Percentiles rank a stretch among this genome's conserved stretches.
Evolutionary conservation across 2,888 invertebrate genomes (phyloP).

Genomic region (Blera fallax): DNA sequence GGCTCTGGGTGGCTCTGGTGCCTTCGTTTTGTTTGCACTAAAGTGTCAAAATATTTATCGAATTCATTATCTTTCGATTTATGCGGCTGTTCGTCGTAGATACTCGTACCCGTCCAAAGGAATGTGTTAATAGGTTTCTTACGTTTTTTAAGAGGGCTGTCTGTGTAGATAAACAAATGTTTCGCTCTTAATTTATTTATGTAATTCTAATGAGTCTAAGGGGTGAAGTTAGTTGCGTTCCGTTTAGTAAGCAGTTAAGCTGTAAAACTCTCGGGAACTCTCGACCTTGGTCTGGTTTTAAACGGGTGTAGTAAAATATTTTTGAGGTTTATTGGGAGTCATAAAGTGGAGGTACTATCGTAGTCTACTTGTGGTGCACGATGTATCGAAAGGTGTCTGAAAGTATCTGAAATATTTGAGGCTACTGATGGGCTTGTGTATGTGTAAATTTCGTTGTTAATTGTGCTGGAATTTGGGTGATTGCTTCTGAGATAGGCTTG

Average conservation of each 20-base stretch:
- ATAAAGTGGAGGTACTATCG: not conserved
- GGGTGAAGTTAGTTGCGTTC: not conserved
- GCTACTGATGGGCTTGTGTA: not conserved
- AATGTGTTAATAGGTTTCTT: not conserved
- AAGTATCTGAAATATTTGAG: not conserved
- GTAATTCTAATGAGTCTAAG: not conserved
- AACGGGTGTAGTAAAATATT: conserved; percentile 1
- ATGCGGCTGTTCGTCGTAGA: not conserved
- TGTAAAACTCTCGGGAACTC: not conserved
- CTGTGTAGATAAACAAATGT: too few relatives aligned
- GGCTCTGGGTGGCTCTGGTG: not conserved
- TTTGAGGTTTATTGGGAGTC: conserved; percentile 5
- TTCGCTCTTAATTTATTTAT: not conserved
- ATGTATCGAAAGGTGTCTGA: not conserved
- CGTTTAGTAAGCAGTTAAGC: not conserved
- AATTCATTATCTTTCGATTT: conserved; percentile 25
- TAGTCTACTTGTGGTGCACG: not conserved
- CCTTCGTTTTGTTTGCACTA: conserved; percentile 10
- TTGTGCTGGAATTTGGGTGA: not conserved
- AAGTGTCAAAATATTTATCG: conserved; percentile 51
- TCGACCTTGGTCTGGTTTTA: conserved; percentile 13
- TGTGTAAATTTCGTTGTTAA: not conserved
- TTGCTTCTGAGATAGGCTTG: not conserved
- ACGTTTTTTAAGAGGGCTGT: not conserved
- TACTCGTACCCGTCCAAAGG: not conserved